Base-by-base conservation (phyloP, 2,797 vertebrate genomes). In the Parotocinclus haroldoi region DNA sequence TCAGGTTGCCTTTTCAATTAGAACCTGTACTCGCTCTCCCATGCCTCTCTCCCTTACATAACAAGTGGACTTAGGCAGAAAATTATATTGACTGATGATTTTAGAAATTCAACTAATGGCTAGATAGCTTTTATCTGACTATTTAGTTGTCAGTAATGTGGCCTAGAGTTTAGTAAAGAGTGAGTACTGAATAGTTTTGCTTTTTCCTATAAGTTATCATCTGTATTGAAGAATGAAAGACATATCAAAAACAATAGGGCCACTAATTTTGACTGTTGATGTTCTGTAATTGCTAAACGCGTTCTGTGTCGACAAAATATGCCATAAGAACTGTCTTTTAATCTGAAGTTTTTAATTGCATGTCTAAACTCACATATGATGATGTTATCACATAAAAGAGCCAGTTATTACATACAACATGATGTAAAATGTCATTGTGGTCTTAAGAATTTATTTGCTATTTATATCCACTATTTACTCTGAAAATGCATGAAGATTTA, bases 1-100 rank as follows among this genome's bases (percentile, higher is more conserved):
- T 83, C 81, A 83, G 84, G 84, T 82, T 84, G 82, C 84, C 71
- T 78, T 87, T 89, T 90, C 85, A 88, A 88, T 90, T 87, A 86
- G 83, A 84, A 83, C 77, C 74, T 66, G 72, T 73, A 72, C 71
- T 64, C 66, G 52, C 38, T 63, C 59, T 62, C 68, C 27, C 58
- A 53, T 70, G 56, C 61, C 52, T 62, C 63, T 61, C 63, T 73
- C 52, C 59, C 60, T 70, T 70, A 61, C 65, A 61, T 60, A 37
- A 66, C 73, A 71, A 71, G 71, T 63, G 58, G 60, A 49, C 19
- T 61, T 44, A 50, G 56, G 67, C 57, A 71, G 71, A 68, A 78
- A 71, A 76, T 61, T 13, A 63, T 50, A 66, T 72, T 19, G 13
- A 56, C 70, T 59, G 67, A 58, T 70, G 62, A 63, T 70, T 73